Percentiles rank a stretch among this genome's conserved stretches.
Evolutionary conservation across 64 coral and sea anemone species (phyloP).

Genomic region (Porites lutea): DNA sequence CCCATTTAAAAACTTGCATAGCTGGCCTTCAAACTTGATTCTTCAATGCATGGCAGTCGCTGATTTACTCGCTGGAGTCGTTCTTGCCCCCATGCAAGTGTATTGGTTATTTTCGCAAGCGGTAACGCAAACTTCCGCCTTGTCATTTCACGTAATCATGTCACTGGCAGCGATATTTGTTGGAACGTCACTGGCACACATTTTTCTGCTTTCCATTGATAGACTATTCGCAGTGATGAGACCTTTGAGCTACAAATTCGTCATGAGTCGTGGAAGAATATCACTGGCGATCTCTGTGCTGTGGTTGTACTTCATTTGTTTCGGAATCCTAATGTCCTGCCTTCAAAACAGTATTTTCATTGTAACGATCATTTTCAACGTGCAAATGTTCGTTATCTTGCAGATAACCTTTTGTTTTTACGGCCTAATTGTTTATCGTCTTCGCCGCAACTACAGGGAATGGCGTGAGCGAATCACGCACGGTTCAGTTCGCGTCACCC

Average conservation of each 20-base stretch:
- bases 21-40: background rate
- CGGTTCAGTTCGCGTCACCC: background rate
- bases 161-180: background rate
- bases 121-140: background rate
- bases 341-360: conserved; percentile 1
- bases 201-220: background rate
- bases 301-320: conserved; percentile 22
- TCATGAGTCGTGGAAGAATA: background rate
- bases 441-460: background rate
- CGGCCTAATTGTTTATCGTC: background rate
- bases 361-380: background rate
- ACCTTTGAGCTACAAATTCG: background rate
- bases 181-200: conserved; percentile 1
- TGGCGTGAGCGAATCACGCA: background rate
- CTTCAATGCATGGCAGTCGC: conserved; percentile 17
- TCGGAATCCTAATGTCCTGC: background rate
- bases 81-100: background rate
- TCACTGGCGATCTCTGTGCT: background rate
- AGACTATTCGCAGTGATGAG: background rate
- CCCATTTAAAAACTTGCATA: background rate
- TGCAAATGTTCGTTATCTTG: background rate
- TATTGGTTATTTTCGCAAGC: background rate
- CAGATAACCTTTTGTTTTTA: background rate
- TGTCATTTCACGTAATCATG: background rate
- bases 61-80: background rate